These are phyloP conservation scores for Andrena chrysosceles DNA, from an alignment of 2,888 invertebrate species.

Conservation along the genomic window DNA sequence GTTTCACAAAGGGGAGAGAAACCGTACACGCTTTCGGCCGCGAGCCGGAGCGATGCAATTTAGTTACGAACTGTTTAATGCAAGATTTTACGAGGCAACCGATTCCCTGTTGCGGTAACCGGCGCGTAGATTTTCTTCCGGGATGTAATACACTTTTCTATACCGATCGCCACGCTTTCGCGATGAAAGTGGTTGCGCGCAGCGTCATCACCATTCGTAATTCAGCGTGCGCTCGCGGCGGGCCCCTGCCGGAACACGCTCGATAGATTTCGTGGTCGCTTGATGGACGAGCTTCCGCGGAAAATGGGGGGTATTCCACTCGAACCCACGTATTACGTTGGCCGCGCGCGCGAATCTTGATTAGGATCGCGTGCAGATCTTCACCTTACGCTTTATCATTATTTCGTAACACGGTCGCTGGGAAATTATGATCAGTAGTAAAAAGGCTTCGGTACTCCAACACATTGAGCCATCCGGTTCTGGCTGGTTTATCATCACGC, in stretches of 20 bases:
- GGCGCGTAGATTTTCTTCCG: slow-evolving; percentile 65
- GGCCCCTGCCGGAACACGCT: slow-evolving; percentile 45
- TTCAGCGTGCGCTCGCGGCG: slow-evolving; percentile 17
- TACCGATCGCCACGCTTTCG: slow-evolving; percentile 69
- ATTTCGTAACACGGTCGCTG: slow-evolving; percentile 21
- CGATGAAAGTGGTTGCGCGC: slow-evolving; percentile 67
- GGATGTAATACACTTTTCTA: slow-evolving; percentile 64
- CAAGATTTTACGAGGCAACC: slow-evolving; percentile 65
- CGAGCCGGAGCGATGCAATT: slow-evolving; percentile 53
- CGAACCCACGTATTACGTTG: slow-evolving; percentile 12
- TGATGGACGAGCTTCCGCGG: slow-evolving; percentile 42
- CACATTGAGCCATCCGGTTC: background rate
- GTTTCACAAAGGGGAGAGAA: slow-evolving; percentile 8
- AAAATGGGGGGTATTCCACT: slow-evolving; percentile 12
- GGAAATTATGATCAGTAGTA: slow-evolving; percentile 22
- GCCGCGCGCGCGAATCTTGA: slow-evolving; percentile 18
- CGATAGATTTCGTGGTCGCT: slow-evolving; percentile 28
- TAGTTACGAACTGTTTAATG: slow-evolving; percentile 72
- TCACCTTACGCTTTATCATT: slow-evolving; percentile 18
- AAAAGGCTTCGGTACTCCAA: too few relatives aligned
- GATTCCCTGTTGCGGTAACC: slow-evolving; percentile 67
- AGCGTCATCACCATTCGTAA: slow-evolving; percentile 21
- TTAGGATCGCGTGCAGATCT: slow-evolving; percentile 18
- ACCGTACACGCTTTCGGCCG: slow-evolving; percentile 32
- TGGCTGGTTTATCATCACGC: background rate